These are phyloP conservation scores for Huso huso DNA, from an alignment of 2,797 vertebrate genomes.

Conservation along the genomic window DNA sequence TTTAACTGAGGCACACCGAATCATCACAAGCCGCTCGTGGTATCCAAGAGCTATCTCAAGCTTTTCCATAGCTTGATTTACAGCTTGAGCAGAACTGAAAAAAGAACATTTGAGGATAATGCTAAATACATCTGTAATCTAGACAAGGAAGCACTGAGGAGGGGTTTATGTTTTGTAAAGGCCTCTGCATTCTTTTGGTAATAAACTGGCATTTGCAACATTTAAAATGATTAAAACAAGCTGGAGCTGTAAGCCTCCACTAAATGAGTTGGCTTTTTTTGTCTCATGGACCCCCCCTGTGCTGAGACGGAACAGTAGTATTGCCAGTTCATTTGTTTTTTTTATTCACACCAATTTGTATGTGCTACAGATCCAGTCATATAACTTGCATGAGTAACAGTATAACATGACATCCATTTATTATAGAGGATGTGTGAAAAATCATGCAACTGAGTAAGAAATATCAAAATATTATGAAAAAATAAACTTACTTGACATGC, in stretches of 20 bases:
- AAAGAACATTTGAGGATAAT: slow-evolving; percentile 11
- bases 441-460: not conserved
- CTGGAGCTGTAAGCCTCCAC: not conserved
- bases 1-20: not conserved
- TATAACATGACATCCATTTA: not conserved
- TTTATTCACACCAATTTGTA: too few species aligned
- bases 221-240: not conserved
- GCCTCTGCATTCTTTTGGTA: not conserved
- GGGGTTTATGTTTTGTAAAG: not conserved
- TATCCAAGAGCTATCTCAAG: slow-evolving; percentile 3
- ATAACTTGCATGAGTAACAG: not conserved
- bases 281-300: too few species aligned
- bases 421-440: not conserved
- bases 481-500: not conserved
- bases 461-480: not conserved
- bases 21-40: not conserved
- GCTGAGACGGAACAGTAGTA: not conserved
- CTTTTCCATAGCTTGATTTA: slow-evolving; percentile 1
- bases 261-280: too few species aligned
- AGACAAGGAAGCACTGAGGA: not conserved
- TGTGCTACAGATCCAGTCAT: too few species aligned
- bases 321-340: too few species aligned
- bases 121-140: not conserved
- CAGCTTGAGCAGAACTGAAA: slow-evolving; percentile 7
- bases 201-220: not conserved